These are phyloP conservation scores for Sphaeramia orbicularis DNA, from an alignment of 2,797 vertebrate species.

Conservation along the genomic window DNA sequence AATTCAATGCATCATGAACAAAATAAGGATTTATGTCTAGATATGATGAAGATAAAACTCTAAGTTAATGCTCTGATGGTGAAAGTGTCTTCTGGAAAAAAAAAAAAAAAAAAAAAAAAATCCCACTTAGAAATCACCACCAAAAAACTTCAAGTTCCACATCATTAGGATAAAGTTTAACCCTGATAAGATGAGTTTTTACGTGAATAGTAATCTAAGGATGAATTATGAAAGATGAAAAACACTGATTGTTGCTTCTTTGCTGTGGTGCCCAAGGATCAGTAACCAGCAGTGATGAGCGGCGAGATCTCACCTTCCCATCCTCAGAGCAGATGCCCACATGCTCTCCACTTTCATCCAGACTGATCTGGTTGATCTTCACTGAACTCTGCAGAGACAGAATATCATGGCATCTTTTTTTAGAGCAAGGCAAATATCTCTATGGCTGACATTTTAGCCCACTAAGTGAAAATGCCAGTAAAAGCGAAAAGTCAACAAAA, in stretches of 20 bases:
- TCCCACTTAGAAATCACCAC: slow-evolving; percentile 14
- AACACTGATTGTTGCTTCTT: slow-evolving; percentile 49
- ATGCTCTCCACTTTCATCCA: slow-evolving; percentile 98
- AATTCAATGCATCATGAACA: slow-evolving; percentile 54
- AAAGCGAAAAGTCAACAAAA: slow-evolving; percentile 10
- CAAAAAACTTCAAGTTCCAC: slow-evolving; percentile 36
- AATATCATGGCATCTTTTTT: slow-evolving; percentile 66
- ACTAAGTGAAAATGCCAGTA: slow-evolving; percentile 50
- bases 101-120: slow-evolving; percentile 17
- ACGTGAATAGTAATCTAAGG: slow-evolving; percentile 45
- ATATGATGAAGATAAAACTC: slow-evolving; percentile 63
- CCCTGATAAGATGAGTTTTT: slow-evolving; percentile 61
- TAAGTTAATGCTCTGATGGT: slow-evolving; percentile 47
- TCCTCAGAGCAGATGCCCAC: slow-evolving; percentile 99
- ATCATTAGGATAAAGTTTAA: slow-evolving; percentile 68
- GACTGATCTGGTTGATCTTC: slow-evolving; percentile 99
- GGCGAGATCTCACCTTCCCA: slow-evolving; percentile 91
- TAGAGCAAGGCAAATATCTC: slow-evolving; percentile 40
- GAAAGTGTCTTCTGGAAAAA: slow-evolving; percentile 17
- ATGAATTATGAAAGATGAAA: slow-evolving; percentile 71
- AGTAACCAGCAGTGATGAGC: slow-evolving; percentile 61
- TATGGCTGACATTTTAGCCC: slow-evolving; percentile 60
- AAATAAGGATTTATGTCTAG: slow-evolving; percentile 59
- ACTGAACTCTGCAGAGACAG: slow-evolving; percentile 91
- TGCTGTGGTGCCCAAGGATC: slow-evolving; percentile 51